Evolutionary conservation across 1,140 invertebrate species (phyloP).

Genomic region (Nasonia vitripennis): DNA sequence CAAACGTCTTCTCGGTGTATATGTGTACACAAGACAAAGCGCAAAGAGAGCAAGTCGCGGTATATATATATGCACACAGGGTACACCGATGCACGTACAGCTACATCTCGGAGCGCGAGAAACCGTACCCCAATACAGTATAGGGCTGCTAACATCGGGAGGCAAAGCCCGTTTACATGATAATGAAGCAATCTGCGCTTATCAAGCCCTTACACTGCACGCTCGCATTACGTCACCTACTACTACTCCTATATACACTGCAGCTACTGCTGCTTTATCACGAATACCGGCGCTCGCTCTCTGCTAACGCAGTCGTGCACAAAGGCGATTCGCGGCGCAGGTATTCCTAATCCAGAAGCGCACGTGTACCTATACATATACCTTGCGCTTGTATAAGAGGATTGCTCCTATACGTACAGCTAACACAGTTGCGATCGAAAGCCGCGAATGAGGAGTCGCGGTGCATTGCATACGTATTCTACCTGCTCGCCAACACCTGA

Average conservation of each 20-base stretch:
- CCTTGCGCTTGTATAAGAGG: neutral
- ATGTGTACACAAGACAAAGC: neutral
- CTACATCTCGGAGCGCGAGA: neutral
- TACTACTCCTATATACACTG: neutral
- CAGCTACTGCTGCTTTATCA: neutral
- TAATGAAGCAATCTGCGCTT: slow-evolving; percentile 50
- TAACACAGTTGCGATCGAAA: no score
- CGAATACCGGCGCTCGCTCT: neutral
- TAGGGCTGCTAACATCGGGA: slow-evolving; percentile 11
- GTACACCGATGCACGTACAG: neutral
- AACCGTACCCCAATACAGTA: neutral
- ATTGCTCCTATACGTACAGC: no score
- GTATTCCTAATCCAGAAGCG: neutral
- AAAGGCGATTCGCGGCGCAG: neutral
- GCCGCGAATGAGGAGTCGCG: no score
- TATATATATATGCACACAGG: neutral
- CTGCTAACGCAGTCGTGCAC: neutral
- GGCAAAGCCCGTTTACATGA: slow-evolving; percentile 48
- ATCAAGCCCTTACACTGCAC: slow-evolving; percentile 17
- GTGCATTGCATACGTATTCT: no score
- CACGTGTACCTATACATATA: neutral
- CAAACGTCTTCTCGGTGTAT: neutral
- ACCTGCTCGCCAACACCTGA: no score
- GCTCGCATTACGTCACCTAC: slow-evolving; percentile 11
- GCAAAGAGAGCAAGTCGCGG: neutral